Conservation (phyloP, 2,113 vertebrate genomes). For the Lampris megalopsis region DNA sequence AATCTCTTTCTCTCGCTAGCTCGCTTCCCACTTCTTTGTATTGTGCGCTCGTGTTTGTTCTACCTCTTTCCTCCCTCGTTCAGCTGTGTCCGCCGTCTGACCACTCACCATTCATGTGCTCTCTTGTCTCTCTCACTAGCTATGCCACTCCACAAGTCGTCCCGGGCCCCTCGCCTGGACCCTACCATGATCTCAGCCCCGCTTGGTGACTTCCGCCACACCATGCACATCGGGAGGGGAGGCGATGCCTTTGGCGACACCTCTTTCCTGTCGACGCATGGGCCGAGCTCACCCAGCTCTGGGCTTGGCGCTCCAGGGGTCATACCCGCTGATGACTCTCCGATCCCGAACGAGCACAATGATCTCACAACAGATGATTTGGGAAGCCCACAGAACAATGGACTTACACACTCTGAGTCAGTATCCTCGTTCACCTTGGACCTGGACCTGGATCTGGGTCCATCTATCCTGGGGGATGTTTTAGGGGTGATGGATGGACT, state of each 20-base stretch:
- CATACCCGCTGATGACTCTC: conserved; percentile 36
- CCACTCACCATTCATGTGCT: not conserved
- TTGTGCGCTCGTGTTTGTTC: no score
- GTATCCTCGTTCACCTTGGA: conserved; percentile 81
- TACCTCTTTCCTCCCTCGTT: not conserved
- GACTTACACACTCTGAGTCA: conserved; percentile 74
- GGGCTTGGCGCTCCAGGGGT: conserved; percentile 35
- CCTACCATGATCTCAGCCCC: conserved; percentile 90
- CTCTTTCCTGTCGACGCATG: conserved; percentile 87
- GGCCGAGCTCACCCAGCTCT: conserved; percentile 66
- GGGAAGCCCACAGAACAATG: conserved; percentile 38
- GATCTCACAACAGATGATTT: conserved; percentile 33
- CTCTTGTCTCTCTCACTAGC: conserved; percentile 45
- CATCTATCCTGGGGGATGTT: conserved; percentile 84
- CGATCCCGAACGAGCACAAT: conserved; percentile 39
- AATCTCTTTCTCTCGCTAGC: not conserved
- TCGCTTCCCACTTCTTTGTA: no score
- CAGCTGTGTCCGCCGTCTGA: not conserved
- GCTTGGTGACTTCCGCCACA: conserved; percentile 90
- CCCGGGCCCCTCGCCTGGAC: conserved; percentile 82
- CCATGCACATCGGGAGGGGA: conserved; percentile 90
- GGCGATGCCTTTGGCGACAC: conserved; percentile 92
- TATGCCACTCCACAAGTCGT: conserved; percentile 90
- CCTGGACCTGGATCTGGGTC: conserved; percentile 87
- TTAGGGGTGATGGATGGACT: conserved; percentile 85